Conservation (phyloP, 2,113 vertebrate species). For the Protomyctophum bolini region DNA sequence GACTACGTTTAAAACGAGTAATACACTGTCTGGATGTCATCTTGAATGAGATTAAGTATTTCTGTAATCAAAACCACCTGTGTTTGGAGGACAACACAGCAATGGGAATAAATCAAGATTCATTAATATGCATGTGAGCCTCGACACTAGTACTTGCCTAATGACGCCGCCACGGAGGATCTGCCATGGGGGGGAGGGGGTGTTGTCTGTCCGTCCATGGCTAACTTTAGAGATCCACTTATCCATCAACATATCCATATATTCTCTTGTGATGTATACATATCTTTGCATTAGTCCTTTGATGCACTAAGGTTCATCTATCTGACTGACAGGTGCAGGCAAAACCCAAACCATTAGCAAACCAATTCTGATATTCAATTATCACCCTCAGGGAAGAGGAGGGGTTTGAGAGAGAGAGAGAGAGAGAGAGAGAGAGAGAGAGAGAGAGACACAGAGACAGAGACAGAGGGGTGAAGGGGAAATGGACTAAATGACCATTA, state of each 20-base stretch:
- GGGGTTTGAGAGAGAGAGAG: too few species aligned
- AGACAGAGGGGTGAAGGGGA: not conserved
- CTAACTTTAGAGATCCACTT: not conserved
- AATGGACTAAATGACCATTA: conserved; percentile 27
- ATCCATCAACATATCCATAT: not conserved
- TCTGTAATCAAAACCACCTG: too few species aligned
- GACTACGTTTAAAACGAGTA: too few species aligned
- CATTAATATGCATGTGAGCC: too few species aligned
- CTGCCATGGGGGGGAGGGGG: too few species aligned
- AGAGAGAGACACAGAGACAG: not conserved
- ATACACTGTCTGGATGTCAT: too few species aligned
- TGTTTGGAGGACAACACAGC: too few species aligned
- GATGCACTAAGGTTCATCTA: not conserved
- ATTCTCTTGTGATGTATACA: not conserved
- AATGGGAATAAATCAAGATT: too few species aligned
- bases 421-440: not conserved
- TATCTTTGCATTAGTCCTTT: not conserved
- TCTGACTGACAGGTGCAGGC: not conserved
- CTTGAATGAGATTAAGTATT: too few species aligned
- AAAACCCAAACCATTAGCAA: not conserved
- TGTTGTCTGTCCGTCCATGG: not conserved
- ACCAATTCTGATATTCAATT: not conserved
- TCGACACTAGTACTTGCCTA: too few species aligned
- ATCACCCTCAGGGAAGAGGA: not conserved
- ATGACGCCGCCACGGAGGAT: too few species aligned